Conservation (phyloP, 2,797 vertebrate species). For the Epinephelus coioides region DNA sequence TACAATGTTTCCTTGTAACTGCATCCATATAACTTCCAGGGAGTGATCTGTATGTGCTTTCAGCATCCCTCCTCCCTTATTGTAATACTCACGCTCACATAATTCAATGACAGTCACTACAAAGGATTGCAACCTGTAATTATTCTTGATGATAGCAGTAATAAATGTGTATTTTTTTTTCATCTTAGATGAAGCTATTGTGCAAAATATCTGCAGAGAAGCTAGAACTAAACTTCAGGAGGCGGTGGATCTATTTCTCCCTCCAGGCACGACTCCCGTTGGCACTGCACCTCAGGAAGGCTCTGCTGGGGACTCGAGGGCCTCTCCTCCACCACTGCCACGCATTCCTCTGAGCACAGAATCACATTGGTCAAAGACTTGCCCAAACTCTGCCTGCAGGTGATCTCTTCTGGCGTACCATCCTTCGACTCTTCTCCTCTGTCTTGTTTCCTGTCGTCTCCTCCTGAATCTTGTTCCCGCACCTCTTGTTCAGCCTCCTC, state of each 20-base stretch:
- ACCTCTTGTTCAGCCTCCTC: slow-evolving; percentile 52
- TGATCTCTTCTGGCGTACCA: slow-evolving; percentile 66
- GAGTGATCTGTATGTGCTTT: slow-evolving; percentile 74
- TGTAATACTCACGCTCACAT: slow-evolving; percentile 47
- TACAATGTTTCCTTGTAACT: slow-evolving; percentile 51
- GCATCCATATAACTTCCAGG: slow-evolving; percentile 48
- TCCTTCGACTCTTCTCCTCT: slow-evolving; percentile 50
- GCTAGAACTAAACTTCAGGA: slow-evolving; percentile 81
- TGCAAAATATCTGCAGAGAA: slow-evolving; percentile 90
- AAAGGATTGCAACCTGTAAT: slow-evolving; percentile 62
- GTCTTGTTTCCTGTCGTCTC: slow-evolving; percentile 61
- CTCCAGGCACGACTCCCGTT: slow-evolving; percentile 69
- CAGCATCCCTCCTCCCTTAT: slow-evolving; percentile 50
- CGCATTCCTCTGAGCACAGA: slow-evolving; percentile 67
- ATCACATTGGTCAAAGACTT: slow-evolving; percentile 74
- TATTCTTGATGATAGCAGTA: slow-evolving; percentile 65
- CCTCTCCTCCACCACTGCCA: slow-evolving; percentile 43
- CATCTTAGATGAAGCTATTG: slow-evolving; percentile 85
- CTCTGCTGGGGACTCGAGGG: slow-evolving; percentile 56
- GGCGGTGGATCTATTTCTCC: slow-evolving; percentile 79
- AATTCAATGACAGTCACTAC: slow-evolving; percentile 53
- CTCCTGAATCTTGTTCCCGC: slow-evolving; percentile 43
- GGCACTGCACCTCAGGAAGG: slow-evolving; percentile 66
- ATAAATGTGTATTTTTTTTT: slow-evolving; percentile 78
- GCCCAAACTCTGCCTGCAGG: slow-evolving; percentile 72